These are phyloP conservation scores for Dryas iulia DNA, from an alignment of 1,140 invertebrate species.

Conservation along the genomic window DNA sequence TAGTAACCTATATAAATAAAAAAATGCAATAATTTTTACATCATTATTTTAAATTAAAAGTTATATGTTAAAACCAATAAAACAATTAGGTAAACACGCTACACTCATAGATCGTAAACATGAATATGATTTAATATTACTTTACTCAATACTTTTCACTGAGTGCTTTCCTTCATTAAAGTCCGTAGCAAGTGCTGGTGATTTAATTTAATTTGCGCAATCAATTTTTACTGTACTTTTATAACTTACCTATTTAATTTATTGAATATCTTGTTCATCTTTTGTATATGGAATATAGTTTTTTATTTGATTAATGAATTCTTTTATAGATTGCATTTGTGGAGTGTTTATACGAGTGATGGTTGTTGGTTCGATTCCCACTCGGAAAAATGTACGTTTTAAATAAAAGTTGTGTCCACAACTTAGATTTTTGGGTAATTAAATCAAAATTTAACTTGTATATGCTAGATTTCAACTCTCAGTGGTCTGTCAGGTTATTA, in stretches of 20 bases:
- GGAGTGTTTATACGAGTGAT: too few species aligned
- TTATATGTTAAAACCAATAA: conserved; percentile 6
- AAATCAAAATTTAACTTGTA: too few species aligned
- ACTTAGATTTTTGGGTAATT: too few species aligned
- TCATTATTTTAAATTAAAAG: not conserved
- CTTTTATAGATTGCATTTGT: too few species aligned
- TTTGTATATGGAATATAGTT: conserved; percentile 5
- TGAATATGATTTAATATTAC: conserved; percentile 61
- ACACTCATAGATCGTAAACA: conserved; percentile 40
- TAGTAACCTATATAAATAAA: too few species aligned
- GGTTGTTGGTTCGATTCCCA: too few species aligned
- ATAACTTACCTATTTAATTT: conserved; percentile 24
- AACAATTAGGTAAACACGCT: conserved; percentile 23
- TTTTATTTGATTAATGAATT: too few species aligned
- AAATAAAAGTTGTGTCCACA: too few species aligned
- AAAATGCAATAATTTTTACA: too few species aligned
- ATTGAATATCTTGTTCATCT: conserved; percentile 1
- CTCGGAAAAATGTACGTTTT: too few species aligned
- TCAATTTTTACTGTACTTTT: conserved; percentile 54
- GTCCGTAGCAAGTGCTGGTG: not conserved
- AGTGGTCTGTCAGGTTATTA: too few species aligned
- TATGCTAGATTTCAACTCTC: too few species aligned
- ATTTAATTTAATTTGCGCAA: conserved; percentile 24
- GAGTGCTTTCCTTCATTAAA: conserved; percentile 37
- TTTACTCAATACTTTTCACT: conserved; percentile 48